Conservation (phyloP, 2,888 invertebrate genomes). For the Thymelicus lineola region DNA sequence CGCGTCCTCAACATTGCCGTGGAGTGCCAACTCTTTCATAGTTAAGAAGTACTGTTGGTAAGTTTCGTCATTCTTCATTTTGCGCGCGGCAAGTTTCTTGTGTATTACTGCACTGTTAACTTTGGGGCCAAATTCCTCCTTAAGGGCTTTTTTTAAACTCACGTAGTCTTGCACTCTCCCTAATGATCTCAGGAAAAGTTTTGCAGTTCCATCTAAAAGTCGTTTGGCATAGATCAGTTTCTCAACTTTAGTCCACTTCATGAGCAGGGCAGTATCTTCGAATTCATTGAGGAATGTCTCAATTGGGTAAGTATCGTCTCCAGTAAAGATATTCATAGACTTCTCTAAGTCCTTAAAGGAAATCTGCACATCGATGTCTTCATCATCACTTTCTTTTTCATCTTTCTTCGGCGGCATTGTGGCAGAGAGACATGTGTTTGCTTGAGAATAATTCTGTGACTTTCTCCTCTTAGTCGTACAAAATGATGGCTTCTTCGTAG, state of each 20-base stretch:
- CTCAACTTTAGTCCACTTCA: not conserved
- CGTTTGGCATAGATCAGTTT: not conserved
- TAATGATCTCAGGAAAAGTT: too few relatives aligned
- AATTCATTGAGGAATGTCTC: not conserved
- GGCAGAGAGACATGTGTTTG: too few relatives aligned
- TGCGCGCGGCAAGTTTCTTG: constrained; percentile 42
- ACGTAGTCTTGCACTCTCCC: too few relatives aligned
- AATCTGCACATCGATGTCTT: too few relatives aligned
- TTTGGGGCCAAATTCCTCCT: constrained; percentile 38
- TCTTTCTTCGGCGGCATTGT: too few relatives aligned
- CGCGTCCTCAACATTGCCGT: constrained; percentile 54
- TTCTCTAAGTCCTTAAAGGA: not conserved
- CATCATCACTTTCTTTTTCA: too few relatives aligned
- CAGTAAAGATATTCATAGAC: not conserved
- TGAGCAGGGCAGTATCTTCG: not conserved
- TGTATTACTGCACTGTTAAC: constrained; percentile 33
- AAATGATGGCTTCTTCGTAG: not conserved
- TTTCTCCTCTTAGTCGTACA: not conserved
- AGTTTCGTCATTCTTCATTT: constrained; percentile 54
- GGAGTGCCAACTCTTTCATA: constrained; percentile 60
- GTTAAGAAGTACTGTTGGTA: constrained; percentile 56
- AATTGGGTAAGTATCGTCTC: not conserved
- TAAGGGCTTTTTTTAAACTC: too few relatives aligned
- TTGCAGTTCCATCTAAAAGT: too few relatives aligned
- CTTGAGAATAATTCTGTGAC: too few relatives aligned